These are phyloP conservation scores for Syrphus vitripennis DNA, from an alignment of 2,888 invertebrate species.

Conservation along the genomic window DNA sequence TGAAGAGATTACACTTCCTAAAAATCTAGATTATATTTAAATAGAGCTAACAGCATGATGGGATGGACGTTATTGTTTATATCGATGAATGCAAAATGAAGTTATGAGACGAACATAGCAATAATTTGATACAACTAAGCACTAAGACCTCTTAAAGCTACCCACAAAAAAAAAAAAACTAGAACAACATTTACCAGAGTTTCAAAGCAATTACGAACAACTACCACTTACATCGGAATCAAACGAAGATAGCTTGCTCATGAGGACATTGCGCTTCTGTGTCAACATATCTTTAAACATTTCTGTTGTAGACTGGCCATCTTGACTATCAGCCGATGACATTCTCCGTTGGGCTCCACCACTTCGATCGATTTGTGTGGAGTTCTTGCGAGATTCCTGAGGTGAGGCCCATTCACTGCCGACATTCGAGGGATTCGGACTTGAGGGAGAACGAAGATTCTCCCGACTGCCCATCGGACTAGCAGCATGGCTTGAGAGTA, in stretches of 20 bases:
- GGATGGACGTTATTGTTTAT: slow-evolving; percentile 9
- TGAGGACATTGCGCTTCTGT: slow-evolving; percentile 93
- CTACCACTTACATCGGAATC: slow-evolving; percentile 91
- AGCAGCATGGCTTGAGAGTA: slow-evolving; percentile 79
- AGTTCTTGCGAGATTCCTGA: slow-evolving; percentile 83
- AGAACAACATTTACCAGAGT: background rate
- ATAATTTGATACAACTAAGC: slow-evolving; percentile 3
- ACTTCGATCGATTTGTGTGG: slow-evolving; percentile 77
- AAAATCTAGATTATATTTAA: background rate
- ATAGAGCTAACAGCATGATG: slow-evolving; percentile 29
- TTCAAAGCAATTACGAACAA: background rate
- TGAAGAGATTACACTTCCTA: background rate
- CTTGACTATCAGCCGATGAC: slow-evolving; percentile 85
- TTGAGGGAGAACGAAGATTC: slow-evolving; percentile 85
- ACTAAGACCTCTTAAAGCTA: slow-evolving; percentile 31
- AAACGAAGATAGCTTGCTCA: slow-evolving; percentile 93
- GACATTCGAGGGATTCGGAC: slow-evolving; percentile 82
- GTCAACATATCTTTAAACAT: slow-evolving; percentile 97
- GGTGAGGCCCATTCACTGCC: slow-evolving; percentile 83
- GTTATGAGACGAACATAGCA: slow-evolving; percentile 30
- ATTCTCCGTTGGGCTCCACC: slow-evolving; percentile 82
- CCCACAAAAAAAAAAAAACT: background rate
- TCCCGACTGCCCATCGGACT: slow-evolving; percentile 86
- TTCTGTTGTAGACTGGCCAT: slow-evolving; percentile 91
- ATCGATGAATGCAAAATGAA: slow-evolving; percentile 13